Evolutionary conservation across 2,888 invertebrate species (phyloP).

Genomic region (Phaonia tiefii): DNA sequence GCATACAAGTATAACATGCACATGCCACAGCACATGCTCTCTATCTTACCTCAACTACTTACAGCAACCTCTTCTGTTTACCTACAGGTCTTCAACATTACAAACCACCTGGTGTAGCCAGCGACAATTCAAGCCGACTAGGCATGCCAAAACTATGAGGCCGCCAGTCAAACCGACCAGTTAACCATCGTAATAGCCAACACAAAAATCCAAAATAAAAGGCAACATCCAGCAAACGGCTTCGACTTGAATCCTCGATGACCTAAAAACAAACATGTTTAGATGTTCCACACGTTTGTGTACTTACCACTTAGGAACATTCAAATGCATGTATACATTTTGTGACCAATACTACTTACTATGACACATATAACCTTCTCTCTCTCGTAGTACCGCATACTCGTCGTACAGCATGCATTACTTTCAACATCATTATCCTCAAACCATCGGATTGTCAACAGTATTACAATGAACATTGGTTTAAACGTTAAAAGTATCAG

Average conservation of each 20-base stretch:
- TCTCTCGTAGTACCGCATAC: neutral
- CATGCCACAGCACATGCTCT: neutral
- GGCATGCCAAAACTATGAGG: neutral
- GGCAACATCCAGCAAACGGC: slow-evolving; percentile 1
- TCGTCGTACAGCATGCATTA: slow-evolving; percentile 46
- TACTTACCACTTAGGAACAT: neutral
- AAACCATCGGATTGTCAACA: neutral
- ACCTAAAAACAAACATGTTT: slow-evolving; percentile 66
- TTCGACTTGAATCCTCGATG: slow-evolving; percentile 52
- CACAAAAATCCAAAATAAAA: neutral
- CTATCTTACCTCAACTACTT: neutral
- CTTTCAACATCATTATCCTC: slow-evolving; percentile 49
- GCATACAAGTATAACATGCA: slow-evolving; percentile 12
- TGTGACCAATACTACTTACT: neutral
- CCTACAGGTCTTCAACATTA: neutral
- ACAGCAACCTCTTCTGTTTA: neutral
- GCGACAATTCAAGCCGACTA: neutral
- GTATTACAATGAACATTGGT: no score
- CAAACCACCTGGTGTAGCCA: slow-evolving; percentile 15
- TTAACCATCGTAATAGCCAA: neutral
- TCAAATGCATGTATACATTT: neutral
- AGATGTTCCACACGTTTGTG: slow-evolving; percentile 13
- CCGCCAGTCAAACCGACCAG: neutral
- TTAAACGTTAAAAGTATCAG: no score
- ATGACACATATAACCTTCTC: slow-evolving; percentile 1